Conservation (phyloP, 2,888 invertebrate species). For the Malacosoma neustria region DNA sequence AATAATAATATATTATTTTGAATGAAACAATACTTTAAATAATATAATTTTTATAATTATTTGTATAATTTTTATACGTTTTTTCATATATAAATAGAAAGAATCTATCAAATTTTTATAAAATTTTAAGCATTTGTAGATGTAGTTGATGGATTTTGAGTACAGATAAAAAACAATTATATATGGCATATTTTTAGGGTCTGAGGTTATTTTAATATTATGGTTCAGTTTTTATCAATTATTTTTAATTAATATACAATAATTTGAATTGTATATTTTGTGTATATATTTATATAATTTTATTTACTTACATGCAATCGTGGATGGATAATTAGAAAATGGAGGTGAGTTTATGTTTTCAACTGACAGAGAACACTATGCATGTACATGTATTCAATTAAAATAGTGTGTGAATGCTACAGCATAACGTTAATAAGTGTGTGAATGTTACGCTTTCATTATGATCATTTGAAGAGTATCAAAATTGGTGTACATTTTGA, state of each 20-base stretch:
- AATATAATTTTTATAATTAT: too few species aligned
- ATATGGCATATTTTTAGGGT: neutral
- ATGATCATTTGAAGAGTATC: neutral
- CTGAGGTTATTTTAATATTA: neutral
- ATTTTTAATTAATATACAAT: neutral
- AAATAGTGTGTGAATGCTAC: neutral
- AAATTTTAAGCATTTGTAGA: too few species aligned
- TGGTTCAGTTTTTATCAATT: neutral
- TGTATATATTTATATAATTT: slow-evolving; percentile 36
- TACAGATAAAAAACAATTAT: too few species aligned
- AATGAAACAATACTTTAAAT: too few species aligned
- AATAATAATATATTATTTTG: too few species aligned
- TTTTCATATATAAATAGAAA: too few species aligned
- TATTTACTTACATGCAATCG: slow-evolving; percentile 65
- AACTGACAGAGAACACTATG: slow-evolving; percentile 13
- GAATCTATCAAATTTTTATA: too few species aligned
- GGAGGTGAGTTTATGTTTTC: slow-evolving; percentile 52
- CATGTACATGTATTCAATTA: slow-evolving; percentile 7
- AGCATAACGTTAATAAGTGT: too few species aligned
- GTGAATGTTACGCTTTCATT: neutral
- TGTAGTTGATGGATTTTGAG: too few species aligned
- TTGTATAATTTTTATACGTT: too few species aligned
- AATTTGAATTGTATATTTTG: neutral
- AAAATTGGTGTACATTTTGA: too few species aligned
- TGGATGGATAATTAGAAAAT: slow-evolving; percentile 53